Evolutionary conservation across 1,140 invertebrate species (phyloP), one percentile per base, ranked within the genome.

Genomic region (Dryas iulia): DNA sequence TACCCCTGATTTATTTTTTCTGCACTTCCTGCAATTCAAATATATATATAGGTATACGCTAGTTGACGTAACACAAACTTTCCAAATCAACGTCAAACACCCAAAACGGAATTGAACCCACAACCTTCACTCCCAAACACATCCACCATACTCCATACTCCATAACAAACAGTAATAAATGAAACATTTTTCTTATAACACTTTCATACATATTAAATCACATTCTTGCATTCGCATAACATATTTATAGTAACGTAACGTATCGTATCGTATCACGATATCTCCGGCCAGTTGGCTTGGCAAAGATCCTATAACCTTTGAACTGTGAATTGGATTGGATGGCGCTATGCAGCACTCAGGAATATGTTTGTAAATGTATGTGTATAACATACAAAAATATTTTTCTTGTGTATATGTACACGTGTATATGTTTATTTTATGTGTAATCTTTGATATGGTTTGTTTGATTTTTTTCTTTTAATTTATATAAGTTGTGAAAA

Each of bases 241-340:
- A 54, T 63, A 63, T 63, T 56, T 63, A 63, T 63, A 56, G 61
- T 30, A 66, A 26, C 56, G 18, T 59, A 59, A 59, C 54, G 33
- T 59, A 59, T 66, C 56, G 18, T 59, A 59, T 66, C 54, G 33
- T 59, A 59, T 66, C 31, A 59, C 7, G 21, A 23, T 59, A 56
- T 56, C 53, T 56, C 53, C 67, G 71, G 62, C 74, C 72, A 73
- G 74, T 69, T 71, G 64, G 61, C 68, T 66, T 35, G 65, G 71
- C 62, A 73, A 66, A 76, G 59, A 67, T 64, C 68, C 31, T 73
- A 65, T 76, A 76, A 71, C 74, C 62, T 76, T 58, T 73, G 67
- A 71, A 76, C 72, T 69, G 68, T 74, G 66, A 76, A 73, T 76
- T 71, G 69, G 72, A 68, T 71, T 62, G 72, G 65, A 74, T 24